Base-by-base conservation (phyloP, 2,797 vertebrate genomes). In the Eospalax fontanierii region DNA sequence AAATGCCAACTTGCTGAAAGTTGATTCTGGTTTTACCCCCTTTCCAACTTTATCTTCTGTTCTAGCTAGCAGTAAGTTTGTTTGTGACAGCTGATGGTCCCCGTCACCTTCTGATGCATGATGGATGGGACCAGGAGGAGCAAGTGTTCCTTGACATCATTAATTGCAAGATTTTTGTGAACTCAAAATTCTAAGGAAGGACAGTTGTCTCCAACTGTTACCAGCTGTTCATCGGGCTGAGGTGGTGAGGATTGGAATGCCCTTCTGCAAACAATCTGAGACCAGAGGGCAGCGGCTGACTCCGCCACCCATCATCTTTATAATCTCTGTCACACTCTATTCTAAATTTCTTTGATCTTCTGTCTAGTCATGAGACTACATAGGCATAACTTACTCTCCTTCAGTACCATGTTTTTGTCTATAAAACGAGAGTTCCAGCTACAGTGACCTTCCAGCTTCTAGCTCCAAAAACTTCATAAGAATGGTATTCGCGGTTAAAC, bases 151-250 rank as follows among this genome's bases (percentile, higher is more conserved):
- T 84, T 93, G 79, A 84, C 73, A 87, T 82, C 61, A 96, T 94
- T 95, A 90, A 95, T 75, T 90, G 84, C 30, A 82, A 91, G 80
- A 87, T 63, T 96, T 95, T 91, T 70, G 59, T 21, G n/a, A 95
- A 75, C 70, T 96, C 73, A 91, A 79, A 96, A 95, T 89, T 81
- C 95, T 84, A 94, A 92, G 74, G 93, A 71, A 75, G 89, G 84
- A 97, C 97, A 89, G 95, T 93, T 95, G 97, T 87, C n/a, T 87
- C 92, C 97, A 97, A 96, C 92, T 96, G 94, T 80, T 89, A 79
- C 66, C 97, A 97, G 97, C 96, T 97, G 95, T 96, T 96, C 78
- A 75, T 82, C 85, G 88, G 90, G 94, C 88, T 63, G 61, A 75
- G 78, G 30, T 43, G 19, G 74, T 66, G 22, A 70, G 38, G 30